Evolutionary conservation across 1,140 invertebrate genomes (phyloP).

Genomic region (Diorhabda carinulata): DNA sequence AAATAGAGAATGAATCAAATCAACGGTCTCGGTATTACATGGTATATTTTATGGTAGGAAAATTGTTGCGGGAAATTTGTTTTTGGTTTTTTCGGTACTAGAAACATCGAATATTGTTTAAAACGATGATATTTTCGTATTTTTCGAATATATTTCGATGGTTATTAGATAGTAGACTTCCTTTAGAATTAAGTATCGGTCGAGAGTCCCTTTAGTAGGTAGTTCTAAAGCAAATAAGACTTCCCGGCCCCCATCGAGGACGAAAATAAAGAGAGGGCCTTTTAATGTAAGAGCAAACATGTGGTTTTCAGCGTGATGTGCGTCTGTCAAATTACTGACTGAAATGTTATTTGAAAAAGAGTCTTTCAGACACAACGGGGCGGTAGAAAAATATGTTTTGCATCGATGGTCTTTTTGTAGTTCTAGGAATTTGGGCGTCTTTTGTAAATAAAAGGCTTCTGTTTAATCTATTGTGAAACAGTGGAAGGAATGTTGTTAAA

Average conservation of each 20-base stretch:
- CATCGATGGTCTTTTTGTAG: not conserved
- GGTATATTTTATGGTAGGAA: too few relatives aligned
- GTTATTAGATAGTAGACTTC: not conserved
- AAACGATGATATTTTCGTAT: too few relatives aligned
- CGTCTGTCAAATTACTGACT: constrained; percentile 3
- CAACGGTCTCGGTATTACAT: too few relatives aligned
- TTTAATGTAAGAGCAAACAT: constrained; percentile 21
- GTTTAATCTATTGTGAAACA: not conserved
- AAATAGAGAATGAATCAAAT: too few relatives aligned
- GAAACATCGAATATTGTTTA: too few relatives aligned
- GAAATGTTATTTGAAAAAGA: constrained; percentile 9
- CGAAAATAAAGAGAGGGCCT: constrained; percentile 6
- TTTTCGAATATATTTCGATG: too few relatives aligned
- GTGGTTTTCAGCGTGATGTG: constrained; percentile 19
- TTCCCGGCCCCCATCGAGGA: constrained; percentile 4
- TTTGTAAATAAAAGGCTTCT: not conserved
- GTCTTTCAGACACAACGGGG: not conserved
- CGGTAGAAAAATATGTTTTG: not conserved
- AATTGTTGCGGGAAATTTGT: too few relatives aligned
- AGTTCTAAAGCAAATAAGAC: constrained; percentile 7
- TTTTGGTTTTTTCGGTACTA: too few relatives aligned
- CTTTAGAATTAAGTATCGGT: not conserved
- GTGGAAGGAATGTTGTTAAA: too few relatives aligned
- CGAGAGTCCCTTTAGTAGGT: not conserved
- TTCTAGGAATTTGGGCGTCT: not conserved